These are phyloP conservation scores for Remorina albescens DNA, from an alignment of 2,797 vertebrate genomes.

Conservation along the genomic window DNA sequence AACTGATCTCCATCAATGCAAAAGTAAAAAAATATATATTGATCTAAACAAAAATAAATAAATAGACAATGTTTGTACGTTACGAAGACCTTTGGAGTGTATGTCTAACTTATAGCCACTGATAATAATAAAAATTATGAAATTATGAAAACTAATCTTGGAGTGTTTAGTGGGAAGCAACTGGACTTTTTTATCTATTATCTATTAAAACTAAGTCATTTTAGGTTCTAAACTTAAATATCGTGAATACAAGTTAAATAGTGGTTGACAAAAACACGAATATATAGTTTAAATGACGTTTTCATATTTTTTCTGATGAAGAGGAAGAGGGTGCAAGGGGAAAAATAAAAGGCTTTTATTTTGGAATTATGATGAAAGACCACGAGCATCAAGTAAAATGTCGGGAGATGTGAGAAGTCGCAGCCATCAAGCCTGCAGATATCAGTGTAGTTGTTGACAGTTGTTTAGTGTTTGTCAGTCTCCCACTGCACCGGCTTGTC, in stretches of 20 bases:
- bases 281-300: neutral
- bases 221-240: neutral
- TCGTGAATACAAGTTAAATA: neutral
- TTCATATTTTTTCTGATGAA: neutral
- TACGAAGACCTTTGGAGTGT: neutral
- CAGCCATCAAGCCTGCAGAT: slow-evolving; percentile 2
- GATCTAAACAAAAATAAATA: too few relatives aligned
- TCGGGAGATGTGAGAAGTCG: neutral
- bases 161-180: too few relatives aligned
- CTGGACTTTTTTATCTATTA: too few relatives aligned
- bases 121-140: neutral
- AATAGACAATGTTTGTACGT: too few relatives aligned
- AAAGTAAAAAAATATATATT: too few relatives aligned
- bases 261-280: neutral
- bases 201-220: neutral
- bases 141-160: too few relatives aligned
- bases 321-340: neutral
- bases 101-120: neutral
- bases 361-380: neutral
- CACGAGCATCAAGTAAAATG: neutral
- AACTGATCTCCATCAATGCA: neutral
- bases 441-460: neutral
- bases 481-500: neutral
- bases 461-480: slow-evolving; percentile 1
- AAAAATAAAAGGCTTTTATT: neutral